Evolutionary conservation across 2,113 vertebrate species (phyloP).

Genomic region (Todiramphus saurophagus): DNA sequence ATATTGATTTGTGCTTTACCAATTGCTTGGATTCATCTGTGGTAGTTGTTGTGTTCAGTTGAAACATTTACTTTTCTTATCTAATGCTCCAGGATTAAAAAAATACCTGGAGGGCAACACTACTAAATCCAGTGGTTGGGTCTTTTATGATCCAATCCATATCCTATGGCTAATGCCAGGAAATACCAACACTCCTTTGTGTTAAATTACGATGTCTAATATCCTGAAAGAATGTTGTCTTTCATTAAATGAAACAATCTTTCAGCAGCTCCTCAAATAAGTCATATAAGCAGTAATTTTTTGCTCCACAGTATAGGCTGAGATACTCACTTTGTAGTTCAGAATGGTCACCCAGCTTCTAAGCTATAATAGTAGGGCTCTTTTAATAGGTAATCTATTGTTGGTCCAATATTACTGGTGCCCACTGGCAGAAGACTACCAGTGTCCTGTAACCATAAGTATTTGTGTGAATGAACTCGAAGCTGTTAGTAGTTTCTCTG

Average conservation of each 20-base stretch:
- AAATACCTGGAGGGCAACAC: not conserved
- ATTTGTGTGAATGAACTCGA: not conserved
- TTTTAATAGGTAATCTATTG: not conserved
- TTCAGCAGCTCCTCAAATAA: slow-evolving; percentile 15
- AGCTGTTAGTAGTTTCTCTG: not conserved
- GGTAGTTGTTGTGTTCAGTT: not conserved
- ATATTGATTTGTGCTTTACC: not conserved
- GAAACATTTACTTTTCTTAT: not conserved
- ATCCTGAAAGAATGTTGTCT: not conserved
- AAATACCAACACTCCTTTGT: not conserved
- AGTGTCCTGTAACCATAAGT: not conserved
- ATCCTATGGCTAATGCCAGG: not conserved
- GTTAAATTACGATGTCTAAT: not conserved
- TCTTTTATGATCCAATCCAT: not conserved
- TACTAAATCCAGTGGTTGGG: not conserved
- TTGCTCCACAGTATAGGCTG: not conserved
- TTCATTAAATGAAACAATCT: not conserved
- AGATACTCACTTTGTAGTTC: not conserved
- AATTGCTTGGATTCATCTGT: not conserved
- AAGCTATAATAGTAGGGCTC: not conserved
- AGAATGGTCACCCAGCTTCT: not conserved
- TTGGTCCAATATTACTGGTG: not conserved
- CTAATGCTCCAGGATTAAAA: not conserved
- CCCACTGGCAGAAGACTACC: not conserved
- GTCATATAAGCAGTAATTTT: not conserved